phyloP scores from a whole-genome alignment of 2,888 invertebrate genomes.

The Neoscelio sp. region DNA sequence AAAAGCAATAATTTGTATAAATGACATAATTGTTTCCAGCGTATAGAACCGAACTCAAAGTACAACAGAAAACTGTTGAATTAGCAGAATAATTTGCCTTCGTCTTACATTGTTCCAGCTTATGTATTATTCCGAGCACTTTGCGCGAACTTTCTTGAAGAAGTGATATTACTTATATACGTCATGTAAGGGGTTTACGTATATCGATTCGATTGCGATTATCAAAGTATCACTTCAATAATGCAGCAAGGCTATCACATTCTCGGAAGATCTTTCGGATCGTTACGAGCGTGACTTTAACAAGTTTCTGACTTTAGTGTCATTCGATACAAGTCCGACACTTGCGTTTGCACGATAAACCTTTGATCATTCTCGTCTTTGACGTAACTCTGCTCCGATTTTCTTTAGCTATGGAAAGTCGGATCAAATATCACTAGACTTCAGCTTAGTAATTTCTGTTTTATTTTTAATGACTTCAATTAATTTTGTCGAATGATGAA shows the following conservation, averaged over 20 bases:
- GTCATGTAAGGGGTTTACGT: slow-evolving; percentile 23
- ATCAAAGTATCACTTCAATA: slow-evolving; percentile 33
- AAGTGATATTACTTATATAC: slow-evolving; percentile 29
- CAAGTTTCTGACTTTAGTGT: slow-evolving; percentile 12
- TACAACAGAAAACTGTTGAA: slow-evolving; percentile 1
- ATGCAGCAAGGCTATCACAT: slow-evolving; percentile 43
- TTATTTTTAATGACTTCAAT: too few species aligned
- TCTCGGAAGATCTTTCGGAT: slow-evolving; percentile 23
- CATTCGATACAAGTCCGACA: slow-evolving; percentile 3
- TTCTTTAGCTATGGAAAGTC: too few species aligned
- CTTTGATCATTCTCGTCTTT: background rate
- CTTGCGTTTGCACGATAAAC: background rate
- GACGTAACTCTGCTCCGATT: slow-evolving; percentile 1
- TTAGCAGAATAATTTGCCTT: slow-evolving; percentile 11
- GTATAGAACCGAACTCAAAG: too few species aligned
- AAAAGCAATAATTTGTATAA: background rate
- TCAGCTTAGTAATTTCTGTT: too few species aligned
- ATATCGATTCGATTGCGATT: slow-evolving; percentile 31
- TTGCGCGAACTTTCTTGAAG: slow-evolving; percentile 35
- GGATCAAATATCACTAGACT: too few species aligned
- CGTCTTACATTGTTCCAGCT: slow-evolving; percentile 34
- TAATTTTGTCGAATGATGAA: slow-evolving; percentile 17
- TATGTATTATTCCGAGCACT: slow-evolving; percentile 35
- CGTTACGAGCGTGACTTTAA: slow-evolving; percentile 21
- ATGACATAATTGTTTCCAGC: background rate